A percentile compares a stretch with the other conserved stretches of the same genome.
Conservation (phyloP, 2,888 invertebrate species). For the Aporophyla lueneburgensis region DNA sequence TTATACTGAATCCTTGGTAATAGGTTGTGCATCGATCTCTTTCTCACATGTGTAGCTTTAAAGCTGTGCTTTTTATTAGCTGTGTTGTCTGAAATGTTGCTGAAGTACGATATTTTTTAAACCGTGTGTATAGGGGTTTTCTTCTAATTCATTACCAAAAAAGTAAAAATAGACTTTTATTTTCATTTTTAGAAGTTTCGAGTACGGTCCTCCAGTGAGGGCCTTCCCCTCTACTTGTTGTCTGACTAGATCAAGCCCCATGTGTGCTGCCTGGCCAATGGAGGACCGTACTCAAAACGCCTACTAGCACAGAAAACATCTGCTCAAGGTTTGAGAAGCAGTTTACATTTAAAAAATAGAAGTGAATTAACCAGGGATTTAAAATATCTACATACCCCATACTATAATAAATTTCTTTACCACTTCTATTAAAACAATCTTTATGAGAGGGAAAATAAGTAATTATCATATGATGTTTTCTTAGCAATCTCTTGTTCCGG, state of each 20-base stretch:
- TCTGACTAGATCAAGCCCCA: too few relatives aligned
- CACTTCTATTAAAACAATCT: neutral
- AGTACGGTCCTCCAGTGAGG: too few relatives aligned
- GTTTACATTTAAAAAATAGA: too few relatives aligned
- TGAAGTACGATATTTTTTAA: neutral
- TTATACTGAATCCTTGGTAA: too few relatives aligned
- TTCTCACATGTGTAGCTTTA: neutral
- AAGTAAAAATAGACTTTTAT: neutral
- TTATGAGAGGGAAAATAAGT: conserved; percentile 1
- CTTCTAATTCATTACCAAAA: neutral
- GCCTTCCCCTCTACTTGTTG: too few relatives aligned
- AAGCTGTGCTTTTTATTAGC: too few relatives aligned
- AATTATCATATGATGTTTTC: conserved; percentile 28
- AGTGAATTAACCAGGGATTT: neutral
- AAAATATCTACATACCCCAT: neutral
- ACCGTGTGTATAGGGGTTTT: neutral
- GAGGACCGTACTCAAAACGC: too few relatives aligned
- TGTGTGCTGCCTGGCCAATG: too few relatives aligned
- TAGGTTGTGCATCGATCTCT: too few relatives aligned
- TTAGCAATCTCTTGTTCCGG: conserved; percentile 64
- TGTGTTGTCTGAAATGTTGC: neutral
- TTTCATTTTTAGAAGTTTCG: neutral
- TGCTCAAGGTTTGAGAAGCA: too few relatives aligned
- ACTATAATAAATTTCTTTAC: neutral
- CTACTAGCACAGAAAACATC: too few relatives aligned